Base-by-base conservation (phyloP, 2,888 invertebrate genomes). In the Muschampia plurimacula region DNA sequence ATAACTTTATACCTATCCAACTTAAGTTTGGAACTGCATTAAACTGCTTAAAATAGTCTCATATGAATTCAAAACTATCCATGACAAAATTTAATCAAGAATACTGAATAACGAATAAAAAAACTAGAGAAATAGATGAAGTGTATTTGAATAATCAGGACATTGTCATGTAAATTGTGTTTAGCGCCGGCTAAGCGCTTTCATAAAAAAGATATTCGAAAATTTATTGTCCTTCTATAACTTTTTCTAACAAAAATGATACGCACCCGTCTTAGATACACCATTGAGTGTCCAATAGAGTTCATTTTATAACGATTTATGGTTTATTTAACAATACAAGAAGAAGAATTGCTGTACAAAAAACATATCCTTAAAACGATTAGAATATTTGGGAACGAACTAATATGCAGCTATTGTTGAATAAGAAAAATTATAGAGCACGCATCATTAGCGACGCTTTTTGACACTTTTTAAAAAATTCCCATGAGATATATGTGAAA, bases 261-360 rank as follows among this genome's bases (percentile, higher is more conserved):
- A 78, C 74, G 83, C 86, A 85, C 84, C 85, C 84, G 82, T 81
- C 78, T 83, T 81, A 78, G 78, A 77, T 77, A 78, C 76, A 77
- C 86, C 84, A 90, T 92, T 90, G 88, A 90, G 81, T 82, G 85
- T 85, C 84, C 82, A 81, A 87, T 84, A 85, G 83, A 88, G 89
- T 86, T 89, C 90, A 90, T 93, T 93, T 91, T 89, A 88, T 86
- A 85, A 92, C 87, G 91, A 94, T 94, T 93, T 94, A 94, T 94
- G 89, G 93, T 92, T 89, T 94, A 93, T 92, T 92, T 86, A 90
- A 93, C 93, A 92, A 93, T 91, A 89, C 91, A 89, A 88, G 89
- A 77, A 78, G 77, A 77, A 78, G 76, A 76, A 77, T 79, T 82
- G 81, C 77, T 78, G 78, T 80, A 78, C 78, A 83, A 83, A 85